Evolutionary conservation across 2,797 vertebrate genomes (phyloP).

Genomic region (Brotula barbata): DNA sequence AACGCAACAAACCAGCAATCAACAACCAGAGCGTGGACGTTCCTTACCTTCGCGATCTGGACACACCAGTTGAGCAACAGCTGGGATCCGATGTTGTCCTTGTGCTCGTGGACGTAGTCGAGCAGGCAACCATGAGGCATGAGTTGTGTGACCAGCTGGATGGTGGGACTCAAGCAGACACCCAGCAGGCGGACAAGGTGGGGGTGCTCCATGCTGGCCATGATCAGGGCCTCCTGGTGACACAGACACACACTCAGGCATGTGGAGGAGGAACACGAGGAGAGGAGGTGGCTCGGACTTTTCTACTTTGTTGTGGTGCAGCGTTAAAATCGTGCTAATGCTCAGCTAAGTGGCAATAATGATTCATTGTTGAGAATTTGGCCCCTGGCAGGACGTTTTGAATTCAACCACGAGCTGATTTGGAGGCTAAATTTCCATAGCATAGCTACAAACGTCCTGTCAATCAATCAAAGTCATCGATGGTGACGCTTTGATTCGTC

Average conservation of each 20-base stretch:
- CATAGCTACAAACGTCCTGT: no score
- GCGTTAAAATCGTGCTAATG: no score
- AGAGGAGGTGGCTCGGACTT: neutral
- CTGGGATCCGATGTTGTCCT: constrained; percentile 97
- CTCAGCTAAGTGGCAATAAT: no score
- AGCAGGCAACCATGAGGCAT: constrained; percentile 97
- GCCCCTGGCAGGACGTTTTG: no score
- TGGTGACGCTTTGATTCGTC: no score
- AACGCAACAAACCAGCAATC: neutral
- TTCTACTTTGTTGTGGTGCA: no score
- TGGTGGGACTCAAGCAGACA: constrained; percentile 95
- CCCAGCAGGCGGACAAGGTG: constrained; percentile 94
- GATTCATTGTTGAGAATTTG: no score
- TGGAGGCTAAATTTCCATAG: no score
- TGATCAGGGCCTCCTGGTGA: constrained; percentile 94
- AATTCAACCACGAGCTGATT: no score
- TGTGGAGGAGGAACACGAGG: constrained; percentile 18
- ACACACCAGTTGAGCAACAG: constrained; percentile 98
- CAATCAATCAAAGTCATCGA: no score
- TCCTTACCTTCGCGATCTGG: constrained; percentile 95
- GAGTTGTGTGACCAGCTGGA: constrained; percentile 95
- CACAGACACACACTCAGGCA: constrained; percentile 66
- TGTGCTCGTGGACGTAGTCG: constrained; percentile 95
- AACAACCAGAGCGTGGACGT: neutral
- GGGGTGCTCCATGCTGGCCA: constrained; percentile 98